Percentiles rank a stretch among this genome's conserved stretches.
phyloP scores from a whole-genome alignment of 1,140 invertebrate genomes.

The Drosophila elegans region DNA sequence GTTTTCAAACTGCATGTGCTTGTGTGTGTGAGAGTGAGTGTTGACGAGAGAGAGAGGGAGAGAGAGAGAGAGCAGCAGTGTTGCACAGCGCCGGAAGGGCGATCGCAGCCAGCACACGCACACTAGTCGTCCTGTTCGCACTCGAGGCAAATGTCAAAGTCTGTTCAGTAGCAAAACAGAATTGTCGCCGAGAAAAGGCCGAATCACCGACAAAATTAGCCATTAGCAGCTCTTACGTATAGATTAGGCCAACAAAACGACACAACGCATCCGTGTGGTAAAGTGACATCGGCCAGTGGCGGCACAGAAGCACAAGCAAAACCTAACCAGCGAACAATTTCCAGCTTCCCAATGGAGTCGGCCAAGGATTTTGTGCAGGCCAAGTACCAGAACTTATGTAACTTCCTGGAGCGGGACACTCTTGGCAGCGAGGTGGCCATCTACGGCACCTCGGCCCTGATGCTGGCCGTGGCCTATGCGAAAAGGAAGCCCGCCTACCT shows the following conservation, averaged over 20 bases:
- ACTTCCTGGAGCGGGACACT: constrained; percentile 78
- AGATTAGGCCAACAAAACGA: constrained; percentile 39
- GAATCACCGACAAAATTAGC: constrained; percentile 65
- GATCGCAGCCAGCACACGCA: constrained; percentile 27
- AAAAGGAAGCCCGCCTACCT: constrained; percentile 79
- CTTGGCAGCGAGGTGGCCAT: constrained; percentile 69
- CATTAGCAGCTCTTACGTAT: constrained; percentile 35
- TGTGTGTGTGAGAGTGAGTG: constrained; percentile 21
- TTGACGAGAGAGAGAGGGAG: neutral
- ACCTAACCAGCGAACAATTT: constrained; percentile 48
- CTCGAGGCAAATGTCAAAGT: constrained; percentile 61
- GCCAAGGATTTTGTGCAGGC: constrained; percentile 50
- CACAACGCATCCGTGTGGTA: constrained; percentile 25
- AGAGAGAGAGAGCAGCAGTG: constrained; percentile 40
- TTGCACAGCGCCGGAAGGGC: constrained; percentile 44
- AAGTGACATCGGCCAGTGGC: constrained; percentile 24
- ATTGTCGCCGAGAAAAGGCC: constrained; percentile 28
- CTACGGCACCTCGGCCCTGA: constrained; percentile 70
- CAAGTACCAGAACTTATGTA: constrained; percentile 79
- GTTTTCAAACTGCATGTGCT: constrained; percentile 29
- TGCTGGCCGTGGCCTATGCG: constrained; percentile 73
- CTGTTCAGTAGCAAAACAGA: constrained; percentile 59
- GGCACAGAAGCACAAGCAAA: constrained; percentile 39
- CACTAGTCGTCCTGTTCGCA: constrained; percentile 46
- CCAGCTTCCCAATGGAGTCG: constrained; percentile 64